Evolutionary conservation across 1,140 invertebrate species (phyloP).

Genomic region (Battus philenor): DNA sequence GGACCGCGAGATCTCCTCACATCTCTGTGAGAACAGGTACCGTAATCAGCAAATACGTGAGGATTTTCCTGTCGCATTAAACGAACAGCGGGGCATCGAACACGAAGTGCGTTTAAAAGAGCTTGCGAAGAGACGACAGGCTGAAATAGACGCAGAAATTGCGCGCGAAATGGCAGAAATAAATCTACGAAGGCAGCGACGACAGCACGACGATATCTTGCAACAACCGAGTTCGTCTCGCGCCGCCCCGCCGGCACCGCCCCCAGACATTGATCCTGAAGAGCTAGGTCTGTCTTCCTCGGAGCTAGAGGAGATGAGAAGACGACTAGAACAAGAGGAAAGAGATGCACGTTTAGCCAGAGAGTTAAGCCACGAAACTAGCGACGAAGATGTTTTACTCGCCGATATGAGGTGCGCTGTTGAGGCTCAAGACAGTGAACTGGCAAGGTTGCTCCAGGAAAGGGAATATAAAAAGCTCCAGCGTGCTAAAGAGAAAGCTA

Average conservation of each 20-base stretch:
- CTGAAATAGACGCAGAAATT: slow-evolving; percentile 62
- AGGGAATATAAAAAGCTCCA: slow-evolving; percentile 77
- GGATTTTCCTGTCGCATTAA: slow-evolving; percentile 89
- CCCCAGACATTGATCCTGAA: slow-evolving; percentile 56
- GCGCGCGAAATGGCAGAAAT: slow-evolving; percentile 65
- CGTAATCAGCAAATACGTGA: slow-evolving; percentile 92
- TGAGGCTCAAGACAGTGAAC: slow-evolving; percentile 93
- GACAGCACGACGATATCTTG: slow-evolving; percentile 35
- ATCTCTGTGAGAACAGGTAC: slow-evolving; percentile 88
- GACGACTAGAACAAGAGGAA: slow-evolving; percentile 78
- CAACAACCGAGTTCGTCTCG: slow-evolving; percentile 48
- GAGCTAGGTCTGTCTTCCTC: slow-evolving; percentile 76
- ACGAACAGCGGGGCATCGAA: slow-evolving; percentile 82
- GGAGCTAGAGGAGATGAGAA: slow-evolving; percentile 77
- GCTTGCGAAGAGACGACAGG: slow-evolving; percentile 46
- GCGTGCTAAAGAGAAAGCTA: slow-evolving; percentile 63
- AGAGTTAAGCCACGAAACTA: slow-evolving; percentile 78
- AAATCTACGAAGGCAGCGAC: slow-evolving; percentile 48
- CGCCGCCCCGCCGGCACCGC: slow-evolving; percentile 23
- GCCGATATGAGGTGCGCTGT: slow-evolving; percentile 88
- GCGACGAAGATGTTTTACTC: slow-evolving; percentile 77
- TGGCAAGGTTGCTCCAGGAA: slow-evolving; percentile 93
- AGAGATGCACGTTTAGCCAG: slow-evolving; percentile 78
- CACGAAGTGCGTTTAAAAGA: slow-evolving; percentile 50
- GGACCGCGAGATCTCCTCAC: slow-evolving; percentile 91